These are phyloP conservation scores for Limnephilus lunatus DNA, from an alignment of 2,888 invertebrate genomes.

Conservation along the genomic window DNA sequence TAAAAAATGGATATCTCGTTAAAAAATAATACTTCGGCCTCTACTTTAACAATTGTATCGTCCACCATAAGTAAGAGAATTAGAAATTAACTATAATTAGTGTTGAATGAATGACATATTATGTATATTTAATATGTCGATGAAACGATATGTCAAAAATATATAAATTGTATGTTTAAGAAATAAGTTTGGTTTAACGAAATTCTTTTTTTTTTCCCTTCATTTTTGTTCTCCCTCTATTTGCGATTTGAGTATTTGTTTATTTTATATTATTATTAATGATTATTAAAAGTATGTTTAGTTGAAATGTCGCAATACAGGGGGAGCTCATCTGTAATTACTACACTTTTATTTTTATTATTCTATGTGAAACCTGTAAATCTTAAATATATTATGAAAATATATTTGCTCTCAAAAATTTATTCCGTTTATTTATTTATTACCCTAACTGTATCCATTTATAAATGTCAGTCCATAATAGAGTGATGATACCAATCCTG, in stretches of 20 bases:
- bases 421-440: constrained; percentile 40
- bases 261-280: constrained; percentile 46
- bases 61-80: constrained; percentile 50
- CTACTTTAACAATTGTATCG: constrained; percentile 60
- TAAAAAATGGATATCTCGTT: neutral
- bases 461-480: neutral
- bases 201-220: neutral
- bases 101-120: constrained; percentile 43
- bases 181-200: constrained; percentile 44
- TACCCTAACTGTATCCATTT: neutral
- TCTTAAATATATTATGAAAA: constrained; percentile 60
- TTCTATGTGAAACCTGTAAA: constrained; percentile 58
- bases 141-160: constrained; percentile 53
- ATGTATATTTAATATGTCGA: constrained; percentile 27
- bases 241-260: constrained; percentile 30
- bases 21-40: constrained; percentile 58
- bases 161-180: constrained; percentile 50
- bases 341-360: constrained; percentile 53
- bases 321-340: constrained; percentile 39
- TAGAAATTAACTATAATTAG: constrained; percentile 52
- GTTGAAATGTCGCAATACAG: constrained; percentile 30
- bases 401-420: constrained; percentile 60
- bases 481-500: too few relatives aligned
- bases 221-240: constrained; percentile 36
- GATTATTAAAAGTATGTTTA: constrained; percentile 29